phyloP scores from a whole-genome alignment of 2,797 vertebrate species.

The Erithacus rubecula region DNA sequence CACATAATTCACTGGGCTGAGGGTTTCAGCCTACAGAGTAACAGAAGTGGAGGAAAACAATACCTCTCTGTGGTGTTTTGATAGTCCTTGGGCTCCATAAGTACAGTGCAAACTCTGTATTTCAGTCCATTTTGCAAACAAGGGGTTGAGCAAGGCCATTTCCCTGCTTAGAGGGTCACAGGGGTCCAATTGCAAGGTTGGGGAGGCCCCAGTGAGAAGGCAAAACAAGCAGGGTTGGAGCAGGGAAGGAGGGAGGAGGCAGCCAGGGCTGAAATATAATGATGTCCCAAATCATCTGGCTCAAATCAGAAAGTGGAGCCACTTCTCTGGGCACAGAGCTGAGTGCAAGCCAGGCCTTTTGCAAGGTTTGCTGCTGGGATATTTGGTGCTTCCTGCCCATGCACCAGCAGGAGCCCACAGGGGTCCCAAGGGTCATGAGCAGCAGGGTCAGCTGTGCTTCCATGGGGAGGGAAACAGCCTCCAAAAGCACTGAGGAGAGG shows the following conservation, averaged over 20 bases:
- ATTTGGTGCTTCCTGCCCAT: neutral
- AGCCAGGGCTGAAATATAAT: neutral
- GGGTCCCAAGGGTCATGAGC: neutral
- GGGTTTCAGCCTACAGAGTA: constrained; percentile 6
- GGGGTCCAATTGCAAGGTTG: neutral
- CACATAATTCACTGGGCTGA: constrained; percentile 37
- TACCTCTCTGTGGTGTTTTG: neutral
- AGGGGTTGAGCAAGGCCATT: neutral
- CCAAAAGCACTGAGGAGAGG: constrained; percentile 20
- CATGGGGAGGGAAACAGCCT: neutral
- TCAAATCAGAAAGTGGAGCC: neutral
- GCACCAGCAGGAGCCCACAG: neutral
- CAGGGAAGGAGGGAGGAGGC: neutral
- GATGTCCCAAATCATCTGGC: neutral
- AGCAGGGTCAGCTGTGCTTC: constrained; percentile 22
- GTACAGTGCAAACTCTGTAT: neutral
- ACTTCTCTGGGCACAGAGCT: neutral
- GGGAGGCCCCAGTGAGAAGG: neutral
- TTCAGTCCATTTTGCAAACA: neutral
- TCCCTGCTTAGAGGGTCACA: neutral
- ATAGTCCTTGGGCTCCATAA: neutral
- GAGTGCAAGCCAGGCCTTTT: neutral
- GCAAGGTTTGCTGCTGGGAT: neutral
- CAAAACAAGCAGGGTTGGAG: neutral
- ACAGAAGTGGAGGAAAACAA: constrained; percentile 37